A percentile compares a stretch with the other conserved stretches of the same genome.
These are phyloP conservation scores for Leptinotarsa peninsularis DNA, from an alignment of 2,888 invertebrate genomes.

Conservation along the genomic window DNA sequence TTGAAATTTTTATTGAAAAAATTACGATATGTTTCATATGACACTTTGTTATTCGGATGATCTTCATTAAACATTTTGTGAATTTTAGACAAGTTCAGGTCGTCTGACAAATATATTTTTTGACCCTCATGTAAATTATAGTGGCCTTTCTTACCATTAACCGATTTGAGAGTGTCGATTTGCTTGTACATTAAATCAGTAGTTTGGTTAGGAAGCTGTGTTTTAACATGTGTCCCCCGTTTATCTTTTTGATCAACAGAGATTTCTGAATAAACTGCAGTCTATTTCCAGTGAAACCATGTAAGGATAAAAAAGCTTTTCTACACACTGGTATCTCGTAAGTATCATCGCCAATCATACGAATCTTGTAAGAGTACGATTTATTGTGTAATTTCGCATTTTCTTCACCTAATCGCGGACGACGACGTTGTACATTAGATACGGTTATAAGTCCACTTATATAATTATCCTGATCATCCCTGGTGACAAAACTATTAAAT, in stretches of 20 bases:
- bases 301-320: constrained; percentile 14
- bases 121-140: constrained; percentile 16
- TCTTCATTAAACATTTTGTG: constrained; percentile 19
- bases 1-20: constrained; percentile 10
- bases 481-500: constrained; percentile 16
- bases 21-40: background rate
- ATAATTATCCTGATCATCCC: constrained; percentile 20
- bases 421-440: constrained; percentile 6
- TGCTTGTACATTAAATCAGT: background rate
- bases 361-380: constrained; percentile 4
- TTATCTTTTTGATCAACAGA: constrained; percentile 22
- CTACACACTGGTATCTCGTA: background rate
- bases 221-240: constrained; percentile 18
- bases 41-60: too few relatives aligned
- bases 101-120: constrained; percentile 20
- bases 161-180: background rate
- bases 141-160: constrained; percentile 8
- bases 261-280: constrained; percentile 21
- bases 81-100: constrained; percentile 16
- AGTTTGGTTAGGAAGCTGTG: constrained; percentile 9
- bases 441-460: constrained; percentile 20
- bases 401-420: constrained; percentile 4
- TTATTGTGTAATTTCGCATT: constrained; percentile 8
- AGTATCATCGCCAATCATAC: constrained; percentile 3
- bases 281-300: constrained; percentile 20